phyloP scores from a whole-genome alignment of 2,113 vertebrate species.

The Gallinago paraguaiae region DNA sequence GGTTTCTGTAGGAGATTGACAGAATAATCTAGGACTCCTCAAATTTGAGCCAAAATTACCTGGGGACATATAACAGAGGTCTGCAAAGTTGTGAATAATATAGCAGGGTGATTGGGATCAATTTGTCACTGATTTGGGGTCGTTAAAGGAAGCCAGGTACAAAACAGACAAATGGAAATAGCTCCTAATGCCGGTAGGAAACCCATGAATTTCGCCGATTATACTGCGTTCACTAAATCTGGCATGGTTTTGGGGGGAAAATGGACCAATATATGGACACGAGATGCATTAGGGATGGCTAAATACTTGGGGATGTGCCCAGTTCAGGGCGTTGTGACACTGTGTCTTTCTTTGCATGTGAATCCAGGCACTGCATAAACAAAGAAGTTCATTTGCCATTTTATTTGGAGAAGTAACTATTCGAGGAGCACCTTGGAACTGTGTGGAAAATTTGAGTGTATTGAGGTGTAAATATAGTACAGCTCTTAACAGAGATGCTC shows the following conservation, averaged over 20 bases:
- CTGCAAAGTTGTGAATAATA: neutral
- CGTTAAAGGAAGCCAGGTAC: neutral
- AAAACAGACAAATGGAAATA: neutral
- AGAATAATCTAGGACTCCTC: neutral
- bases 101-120: neutral
- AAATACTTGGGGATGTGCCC: rapidly evolving
- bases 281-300: neutral
- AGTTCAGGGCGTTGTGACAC: neutral
- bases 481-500: neutral
- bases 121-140: neutral
- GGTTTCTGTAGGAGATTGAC: neutral
- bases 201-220: neutral
- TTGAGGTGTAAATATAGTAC: neutral
- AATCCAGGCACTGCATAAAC: neutral
- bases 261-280: neutral
- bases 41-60: neutral
- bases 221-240: neutral
- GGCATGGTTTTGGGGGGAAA: neutral
- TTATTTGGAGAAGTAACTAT: neutral
- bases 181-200: neutral
- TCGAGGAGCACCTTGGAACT: neutral
- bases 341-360: neutral
- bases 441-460: neutral
- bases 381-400: neutral
- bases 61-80: neutral